Percentiles rank a stretch among this genome's conserved stretches.
These are phyloP conservation scores for Crotalus helleri DNA, from an alignment of 2,113 vertebrate genomes.

Conservation along the genomic window DNA sequence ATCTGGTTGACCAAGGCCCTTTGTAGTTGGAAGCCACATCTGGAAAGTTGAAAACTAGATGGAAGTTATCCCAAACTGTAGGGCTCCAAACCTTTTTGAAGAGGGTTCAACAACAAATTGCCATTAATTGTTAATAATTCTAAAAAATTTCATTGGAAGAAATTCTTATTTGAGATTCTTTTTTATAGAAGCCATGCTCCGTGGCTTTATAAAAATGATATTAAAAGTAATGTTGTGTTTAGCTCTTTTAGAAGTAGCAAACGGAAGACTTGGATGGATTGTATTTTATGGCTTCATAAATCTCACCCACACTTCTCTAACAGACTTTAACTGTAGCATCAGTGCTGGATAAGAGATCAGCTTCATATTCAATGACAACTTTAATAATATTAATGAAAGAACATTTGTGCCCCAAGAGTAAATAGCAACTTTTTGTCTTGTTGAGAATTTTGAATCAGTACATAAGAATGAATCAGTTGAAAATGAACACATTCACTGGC, in stretches of 20 bases:
- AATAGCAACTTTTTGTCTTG: conserved; percentile 6
- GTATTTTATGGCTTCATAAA: conserved; percentile 1
- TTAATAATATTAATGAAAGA: conserved; percentile 29
- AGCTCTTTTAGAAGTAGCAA: background rate
- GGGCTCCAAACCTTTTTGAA: background rate
- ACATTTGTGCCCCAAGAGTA: conserved; percentile 16
- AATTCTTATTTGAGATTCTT: background rate
- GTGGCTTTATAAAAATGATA: background rate
- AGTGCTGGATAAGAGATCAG: background rate
- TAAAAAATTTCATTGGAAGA: background rate
- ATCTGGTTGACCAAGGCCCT: background rate
- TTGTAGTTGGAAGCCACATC: background rate
- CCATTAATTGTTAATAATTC: background rate
- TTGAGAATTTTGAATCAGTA: conserved; percentile 17
- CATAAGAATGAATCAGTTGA: conserved; percentile 19
- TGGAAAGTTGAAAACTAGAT: background rate
- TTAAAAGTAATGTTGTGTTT: background rate
- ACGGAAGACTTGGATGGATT: conserved; percentile 17
- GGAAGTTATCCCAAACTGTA: background rate
- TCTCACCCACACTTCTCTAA: conserved; percentile 22
- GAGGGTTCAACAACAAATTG: background rate
- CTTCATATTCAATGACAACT: conserved; percentile 28
- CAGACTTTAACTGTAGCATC: background rate
- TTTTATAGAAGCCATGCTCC: background rate
- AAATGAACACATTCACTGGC: conserved; percentile 16